Conservation (phyloP, 1,140 invertebrate genomes). For the Euglossa dilemma region DNA sequence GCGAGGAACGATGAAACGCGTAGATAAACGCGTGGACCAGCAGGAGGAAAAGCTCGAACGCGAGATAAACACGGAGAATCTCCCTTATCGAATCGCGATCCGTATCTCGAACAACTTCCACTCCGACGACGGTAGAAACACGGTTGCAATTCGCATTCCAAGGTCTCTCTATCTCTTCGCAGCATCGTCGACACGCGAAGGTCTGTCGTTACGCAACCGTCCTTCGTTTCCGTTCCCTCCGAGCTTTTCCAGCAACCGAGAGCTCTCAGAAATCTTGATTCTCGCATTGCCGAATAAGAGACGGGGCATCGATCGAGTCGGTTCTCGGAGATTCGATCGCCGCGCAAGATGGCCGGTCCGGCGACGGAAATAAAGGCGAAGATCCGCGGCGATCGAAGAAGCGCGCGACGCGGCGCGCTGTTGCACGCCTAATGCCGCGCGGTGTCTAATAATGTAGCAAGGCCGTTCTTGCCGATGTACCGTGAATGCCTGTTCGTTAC, state of each 20-base stretch:
- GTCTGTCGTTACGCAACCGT: not conserved
- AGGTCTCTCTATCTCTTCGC: not conserved
- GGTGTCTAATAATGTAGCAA: constrained; percentile 64
- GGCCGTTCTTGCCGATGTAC: constrained; percentile 62
- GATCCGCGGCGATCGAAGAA: constrained; percentile 7
- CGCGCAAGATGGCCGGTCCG: not conserved
- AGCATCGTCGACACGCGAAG: not conserved
- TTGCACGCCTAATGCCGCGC: constrained; percentile 11
- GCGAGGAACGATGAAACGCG: too few relatives aligned
- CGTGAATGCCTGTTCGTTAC: constrained; percentile 53
- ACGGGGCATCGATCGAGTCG: not conserved
- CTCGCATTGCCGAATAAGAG: too few relatives aligned
- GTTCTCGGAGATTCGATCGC: not conserved
- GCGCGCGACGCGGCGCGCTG: constrained; percentile 16
- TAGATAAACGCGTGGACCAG: too few relatives aligned
- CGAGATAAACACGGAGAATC: too few relatives aligned
- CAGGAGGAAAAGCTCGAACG: too few relatives aligned
- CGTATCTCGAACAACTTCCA: too few relatives aligned
- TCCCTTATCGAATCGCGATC: too few relatives aligned
- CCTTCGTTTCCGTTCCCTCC: not conserved
- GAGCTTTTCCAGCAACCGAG: not conserved
- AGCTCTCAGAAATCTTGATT: too few relatives aligned
- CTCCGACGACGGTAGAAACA: not conserved
- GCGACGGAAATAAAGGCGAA: not conserved
- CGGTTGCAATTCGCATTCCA: not conserved